Conservation (phyloP, 2,888 invertebrate species). For the Tachina lurida region DNA sequence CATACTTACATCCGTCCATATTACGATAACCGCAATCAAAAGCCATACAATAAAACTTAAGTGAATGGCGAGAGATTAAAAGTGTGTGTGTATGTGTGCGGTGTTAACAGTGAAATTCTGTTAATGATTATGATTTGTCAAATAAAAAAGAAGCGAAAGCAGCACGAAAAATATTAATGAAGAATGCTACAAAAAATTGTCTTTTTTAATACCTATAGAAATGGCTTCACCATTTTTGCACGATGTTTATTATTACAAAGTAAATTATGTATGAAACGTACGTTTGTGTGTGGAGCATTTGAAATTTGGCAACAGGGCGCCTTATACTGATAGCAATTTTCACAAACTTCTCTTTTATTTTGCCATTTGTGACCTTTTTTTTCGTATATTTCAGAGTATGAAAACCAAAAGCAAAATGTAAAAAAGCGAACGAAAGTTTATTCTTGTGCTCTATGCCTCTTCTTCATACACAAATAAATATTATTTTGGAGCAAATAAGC, state of each 20-base stretch:
- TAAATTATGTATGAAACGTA: constrained; percentile 23
- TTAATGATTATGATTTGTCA: constrained; percentile 67
- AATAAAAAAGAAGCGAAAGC: constrained; percentile 20
- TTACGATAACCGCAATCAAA: too few relatives aligned
- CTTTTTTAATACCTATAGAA: constrained; percentile 8
- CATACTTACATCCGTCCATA: background rate
- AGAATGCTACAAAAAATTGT: background rate
- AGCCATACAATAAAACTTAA: background rate
- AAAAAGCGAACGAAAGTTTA: constrained; percentile 51
- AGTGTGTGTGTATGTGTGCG: background rate
- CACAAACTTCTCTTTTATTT: constrained; percentile 58
- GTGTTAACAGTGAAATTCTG: constrained; percentile 23
- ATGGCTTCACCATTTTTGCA: constrained; percentile 60
- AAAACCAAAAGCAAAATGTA: constrained; percentile 37
- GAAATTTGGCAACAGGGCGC: constrained; percentile 66
- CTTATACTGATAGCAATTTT: constrained; percentile 50
- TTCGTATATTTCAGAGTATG: constrained; percentile 45
- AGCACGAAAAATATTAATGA: constrained; percentile 3
- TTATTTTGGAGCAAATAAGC: constrained; percentile 49
- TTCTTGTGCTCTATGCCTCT: constrained; percentile 11
- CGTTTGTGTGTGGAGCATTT: background rate
- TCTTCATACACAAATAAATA: background rate
- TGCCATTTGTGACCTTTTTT: constrained; percentile 67
- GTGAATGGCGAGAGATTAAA: constrained; percentile 6
- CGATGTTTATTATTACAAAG: constrained; percentile 20